A percentile compares a stretch with the other conserved stretches of the same genome.
Evolutionary conservation across 2,113 vertebrate genomes (phyloP).

Genomic region (Caloenas nicobarica): DNA sequence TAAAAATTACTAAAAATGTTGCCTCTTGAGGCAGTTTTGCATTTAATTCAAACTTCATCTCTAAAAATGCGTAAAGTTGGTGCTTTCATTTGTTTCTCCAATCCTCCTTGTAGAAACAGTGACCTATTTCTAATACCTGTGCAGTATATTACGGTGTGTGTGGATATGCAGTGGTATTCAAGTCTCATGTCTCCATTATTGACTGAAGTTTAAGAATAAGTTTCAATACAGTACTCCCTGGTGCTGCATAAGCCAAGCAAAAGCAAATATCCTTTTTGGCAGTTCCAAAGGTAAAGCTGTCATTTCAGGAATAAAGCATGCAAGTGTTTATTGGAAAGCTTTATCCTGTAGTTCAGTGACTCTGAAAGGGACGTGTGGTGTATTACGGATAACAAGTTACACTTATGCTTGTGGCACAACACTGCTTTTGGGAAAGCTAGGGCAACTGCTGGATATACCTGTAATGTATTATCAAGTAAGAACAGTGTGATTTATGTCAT

Average conservation of each 20-base stretch:
- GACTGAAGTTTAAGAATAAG: not conserved
- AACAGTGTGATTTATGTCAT: not conserved
- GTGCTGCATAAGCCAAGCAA: not conserved
- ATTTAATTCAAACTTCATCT: too few relatives aligned
- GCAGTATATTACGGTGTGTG: not conserved
- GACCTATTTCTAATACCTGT: not conserved
- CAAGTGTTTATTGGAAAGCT: not conserved
- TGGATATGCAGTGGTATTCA: not conserved
- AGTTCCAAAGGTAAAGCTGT: not conserved
- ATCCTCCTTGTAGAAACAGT: not conserved
- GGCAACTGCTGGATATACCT: not conserved
- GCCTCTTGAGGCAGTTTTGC: too few relatives aligned
- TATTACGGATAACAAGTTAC: not conserved
- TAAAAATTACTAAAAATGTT: not conserved
- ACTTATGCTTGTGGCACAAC: fast-evolving
- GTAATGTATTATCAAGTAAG: not conserved
- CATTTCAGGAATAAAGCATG: not conserved
- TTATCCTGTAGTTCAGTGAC: not conserved
- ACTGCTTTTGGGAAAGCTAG: not conserved
- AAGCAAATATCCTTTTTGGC: not conserved
- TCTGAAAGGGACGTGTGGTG: not conserved
- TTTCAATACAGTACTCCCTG: not conserved
- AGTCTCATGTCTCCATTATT: not conserved
- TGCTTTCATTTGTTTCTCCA: not conserved
- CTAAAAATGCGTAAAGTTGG: not conserved